Base-by-base conservation (phyloP, 2,888 invertebrate species). In the Zaprionus lineosus region DNA sequence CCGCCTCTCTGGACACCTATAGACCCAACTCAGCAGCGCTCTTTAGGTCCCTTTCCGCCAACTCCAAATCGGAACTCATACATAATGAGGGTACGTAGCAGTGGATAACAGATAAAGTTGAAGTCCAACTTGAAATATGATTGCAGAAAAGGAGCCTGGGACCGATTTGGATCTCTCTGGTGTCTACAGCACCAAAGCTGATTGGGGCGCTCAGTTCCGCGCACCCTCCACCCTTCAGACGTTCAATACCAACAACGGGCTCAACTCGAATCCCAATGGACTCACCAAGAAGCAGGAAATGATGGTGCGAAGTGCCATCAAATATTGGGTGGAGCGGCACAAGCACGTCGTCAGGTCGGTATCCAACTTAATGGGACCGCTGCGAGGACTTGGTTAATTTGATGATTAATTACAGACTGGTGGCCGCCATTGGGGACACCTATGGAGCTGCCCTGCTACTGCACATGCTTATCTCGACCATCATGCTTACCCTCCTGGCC, bases 251-350 rank as follows among this genome's bases (percentile, higher is more conserved):
- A 72, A 74, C 3, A 79, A 90, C 4, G 87, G 92, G 0, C 79
- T 56, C 8, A 53, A 91, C 0, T 83, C 91, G 1, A 94, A 96
- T 69, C 96, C 96, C 0, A 96, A 96, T 71, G 95, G 95, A 0
- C 90, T 96, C 41, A 94, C 94, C 0, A 94, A 94, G 88, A 96
- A 96, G 84, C 96, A 96, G 85, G 96, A 96, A 88, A 92, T 95
- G 91, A 91, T 96, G 90, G 96, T 96, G 1, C 91, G 96, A 69
- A 96, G 95, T 21, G 95, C 96, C 11, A 96, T 96, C 79, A 96
- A 96, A 84, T 96, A 96, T 86, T 96, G 96, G 96, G 96, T 96
- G 18, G 96, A 96, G 85, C 91, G 96, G 28, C 96, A 96, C 87
- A 96, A 96, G 90, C 96, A 96, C 86, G 94, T 96, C 47, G 96